Evolutionary conservation across 2,113 vertebrate genomes (phyloP), one percentile per base, ranked within the genome.

Genomic region (Sapajus apella): DNA sequence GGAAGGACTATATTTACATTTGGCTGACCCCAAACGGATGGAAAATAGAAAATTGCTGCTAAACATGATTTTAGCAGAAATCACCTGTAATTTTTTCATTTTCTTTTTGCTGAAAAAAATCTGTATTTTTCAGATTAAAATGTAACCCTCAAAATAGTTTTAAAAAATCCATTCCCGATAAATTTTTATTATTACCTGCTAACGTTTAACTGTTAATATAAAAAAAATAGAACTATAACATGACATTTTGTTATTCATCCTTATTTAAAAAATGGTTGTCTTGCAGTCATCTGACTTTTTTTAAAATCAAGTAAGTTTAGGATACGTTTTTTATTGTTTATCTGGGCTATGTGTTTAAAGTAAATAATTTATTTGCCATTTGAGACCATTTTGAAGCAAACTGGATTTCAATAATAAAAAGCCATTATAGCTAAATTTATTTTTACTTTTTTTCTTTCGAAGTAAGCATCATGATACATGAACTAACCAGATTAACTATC

Each of bases 281-380:
- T 70, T 94, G 14, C 0, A 32, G 18, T 73, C 2, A 56, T 5
- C 61, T 14, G 25, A 9, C 27, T 27, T 61, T 61, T 20, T 17
- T 56, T 88, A 21, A 21, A 76, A 12, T 58, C 21, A 56, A 37
- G 3, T 64, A 66, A 95, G 1, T 16, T 86, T 50, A 61, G 3
- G 8, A 25, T 86, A 7, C 4, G 27, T 75, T 87, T 35, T 90
- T 87, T 37, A 79, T 79, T 95, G 37, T 21, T 82, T 70, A 55
- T 55, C 8, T 61, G 66, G 35, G 13, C 35, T 87, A 35, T 52
- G 68, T 35, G 89, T 87, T 96, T 73, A 82, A 97, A 81, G 50
- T 90, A 81, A 95, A 61, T 85, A 37, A 91, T 13, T 87, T 18
- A 43, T 52, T 97, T 91, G 77, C 30, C 72, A 87, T 70, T 79